Base-by-base conservation (phyloP, 2,888 invertebrate genomes). In the Thecocarcelia acutangulata region DNA sequence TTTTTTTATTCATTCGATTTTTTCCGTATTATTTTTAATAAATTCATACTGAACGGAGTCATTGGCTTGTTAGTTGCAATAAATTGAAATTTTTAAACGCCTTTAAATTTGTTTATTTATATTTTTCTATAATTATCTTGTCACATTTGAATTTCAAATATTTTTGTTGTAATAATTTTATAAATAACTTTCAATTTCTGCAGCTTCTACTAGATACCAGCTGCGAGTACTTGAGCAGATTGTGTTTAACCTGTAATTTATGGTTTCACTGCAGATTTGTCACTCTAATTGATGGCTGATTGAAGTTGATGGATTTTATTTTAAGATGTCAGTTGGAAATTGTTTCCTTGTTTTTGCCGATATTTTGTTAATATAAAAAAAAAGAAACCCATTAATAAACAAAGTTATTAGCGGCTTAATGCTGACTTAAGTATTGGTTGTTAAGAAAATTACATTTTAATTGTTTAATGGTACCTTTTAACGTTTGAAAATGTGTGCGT, bases 71-170 rank as follows among this genome's bases (percentile, higher is more conserved):
- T 63, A 63, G 13, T 11, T 15, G 11, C n/a, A 46, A 56, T 40
- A 46, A 44, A 8, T 72, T 42, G 6, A 5, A 33, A 12, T 44
- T 44, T 44, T 54, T 17, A 42, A 73, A 54, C 11, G 21, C 42
- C 5, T 21, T 50, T 19, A 33, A 17, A 48, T 40, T 64, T 56
- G 9, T 28, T 52, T 46, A 58, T 13, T n/a, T n/a, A 21, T 48
- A 21, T 40, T 42, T 58, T 58, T 44, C 33, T 13, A 12, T 46
- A 69, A 74, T 77, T 81, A 77, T 40, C 68, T 69, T 81, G 69
- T 77, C 77, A 64, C 64, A 73, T 69, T 63, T 58, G 69, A 48
- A 68, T 81, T 76, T 68, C 1, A 81, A 73, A 68, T 72, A 79
- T 59, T 58, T 59, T 42, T 2, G 9, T 40, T 66, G 3, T 33